Conservation (phyloP, 2,888 invertebrate genomes). For the Drosophila diplacantha region DNA sequence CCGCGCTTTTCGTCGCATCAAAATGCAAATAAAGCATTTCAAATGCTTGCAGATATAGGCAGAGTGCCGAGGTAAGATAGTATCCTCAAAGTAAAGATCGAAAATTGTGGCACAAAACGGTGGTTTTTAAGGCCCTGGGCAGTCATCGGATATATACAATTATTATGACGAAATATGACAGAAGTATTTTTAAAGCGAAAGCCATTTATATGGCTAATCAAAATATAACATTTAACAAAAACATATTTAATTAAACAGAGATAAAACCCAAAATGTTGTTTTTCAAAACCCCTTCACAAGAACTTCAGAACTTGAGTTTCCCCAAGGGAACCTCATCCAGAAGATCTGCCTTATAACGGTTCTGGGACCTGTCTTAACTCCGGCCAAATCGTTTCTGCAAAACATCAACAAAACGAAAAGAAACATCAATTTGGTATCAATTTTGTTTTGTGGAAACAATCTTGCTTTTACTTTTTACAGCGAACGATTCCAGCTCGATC, state of each 20-base stretch:
- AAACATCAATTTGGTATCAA: slow-evolving; percentile 67
- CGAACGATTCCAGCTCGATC: slow-evolving; percentile 26
- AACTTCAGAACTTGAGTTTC: background rate
- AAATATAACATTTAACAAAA: background rate
- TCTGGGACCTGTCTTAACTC: slow-evolving; percentile 2
- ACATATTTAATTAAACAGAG: background rate
- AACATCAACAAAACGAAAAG: slow-evolving; percentile 39
- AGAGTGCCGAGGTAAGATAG: slow-evolving; percentile 6
- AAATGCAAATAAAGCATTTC: slow-evolving; percentile 72
- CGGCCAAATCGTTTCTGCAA: slow-evolving; percentile 36
- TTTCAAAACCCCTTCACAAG: background rate
- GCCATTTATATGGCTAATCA: background rate
- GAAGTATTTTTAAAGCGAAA: background rate
- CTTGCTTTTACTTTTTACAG: slow-evolving; percentile 65
- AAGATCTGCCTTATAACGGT: slow-evolving; percentile 18
- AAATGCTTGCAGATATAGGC: slow-evolving; percentile 49
- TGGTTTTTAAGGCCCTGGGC: no score
- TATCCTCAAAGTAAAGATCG: background rate
- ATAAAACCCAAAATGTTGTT: background rate
- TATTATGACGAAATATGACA: background rate
- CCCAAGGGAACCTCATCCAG: background rate
- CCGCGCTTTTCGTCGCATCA: slow-evolving; percentile 70
- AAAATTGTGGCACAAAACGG: background rate
- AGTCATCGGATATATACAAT: background rate
- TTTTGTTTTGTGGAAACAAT: slow-evolving; percentile 61